Evolutionary conservation across 2,113 vertebrate genomes (phyloP).

Genomic region (Mystacornis crossleyi): DNA sequence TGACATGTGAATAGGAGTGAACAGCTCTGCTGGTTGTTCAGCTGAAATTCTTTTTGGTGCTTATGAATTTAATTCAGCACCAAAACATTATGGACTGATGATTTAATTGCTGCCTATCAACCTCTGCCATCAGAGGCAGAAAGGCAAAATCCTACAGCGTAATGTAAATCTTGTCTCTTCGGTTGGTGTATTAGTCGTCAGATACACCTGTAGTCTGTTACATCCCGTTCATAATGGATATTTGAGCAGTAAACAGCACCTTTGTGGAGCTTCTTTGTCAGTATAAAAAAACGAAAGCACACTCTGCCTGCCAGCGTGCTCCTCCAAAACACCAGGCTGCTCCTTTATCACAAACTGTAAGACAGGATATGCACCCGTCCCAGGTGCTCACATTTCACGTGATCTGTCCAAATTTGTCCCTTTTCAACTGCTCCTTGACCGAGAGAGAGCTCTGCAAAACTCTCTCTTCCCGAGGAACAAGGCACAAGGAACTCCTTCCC

Average conservation of each 20-base stretch:
- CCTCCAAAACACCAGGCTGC: not conserved
- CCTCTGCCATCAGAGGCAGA: not conserved
- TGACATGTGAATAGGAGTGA: not conserved
- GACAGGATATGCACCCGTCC: accelerated
- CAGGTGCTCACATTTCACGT: not conserved
- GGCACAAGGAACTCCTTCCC: not conserved
- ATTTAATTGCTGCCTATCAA: not conserved
- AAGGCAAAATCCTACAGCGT: not conserved
- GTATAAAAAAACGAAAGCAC: not conserved
- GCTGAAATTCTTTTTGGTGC: not conserved
- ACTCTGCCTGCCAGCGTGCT: not conserved
- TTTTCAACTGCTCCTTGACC: not conserved
- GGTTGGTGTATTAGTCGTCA: not conserved
- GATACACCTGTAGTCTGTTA: not conserved
- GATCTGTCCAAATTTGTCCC: not conserved
- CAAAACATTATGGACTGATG: no score
- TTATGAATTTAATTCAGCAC: not conserved
- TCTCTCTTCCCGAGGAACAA: no score
- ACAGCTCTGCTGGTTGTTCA: not conserved
- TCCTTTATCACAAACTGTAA: not conserved
- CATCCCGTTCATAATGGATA: not conserved
- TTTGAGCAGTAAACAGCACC: not conserved
- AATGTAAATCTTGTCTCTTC: not conserved
- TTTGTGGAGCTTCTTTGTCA: not conserved
- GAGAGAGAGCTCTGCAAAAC: not conserved